These are phyloP conservation scores for Uropetala carovei DNA, from an alignment of 2,888 invertebrate genomes.

Conservation along the genomic window DNA sequence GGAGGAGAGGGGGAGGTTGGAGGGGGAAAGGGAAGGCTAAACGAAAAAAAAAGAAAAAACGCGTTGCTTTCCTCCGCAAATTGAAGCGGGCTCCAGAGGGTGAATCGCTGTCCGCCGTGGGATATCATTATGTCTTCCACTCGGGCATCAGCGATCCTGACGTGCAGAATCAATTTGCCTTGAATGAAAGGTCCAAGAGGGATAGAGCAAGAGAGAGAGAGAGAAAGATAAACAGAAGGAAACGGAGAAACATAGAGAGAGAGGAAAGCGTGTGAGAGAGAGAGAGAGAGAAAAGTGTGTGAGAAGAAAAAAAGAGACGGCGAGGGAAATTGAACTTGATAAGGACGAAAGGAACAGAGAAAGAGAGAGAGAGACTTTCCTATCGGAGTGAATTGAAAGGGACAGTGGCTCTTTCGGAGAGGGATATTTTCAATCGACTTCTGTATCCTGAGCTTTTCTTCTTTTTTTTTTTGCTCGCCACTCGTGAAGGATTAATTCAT, in stretches of 20 bases:
- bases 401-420: too few species aligned
- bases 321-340: background rate
- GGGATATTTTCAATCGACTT: too few species aligned
- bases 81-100: background rate
- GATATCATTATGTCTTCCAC: slow-evolving; percentile 35
- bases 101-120: background rate
- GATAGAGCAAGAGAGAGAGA: background rate
- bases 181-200: background rate
- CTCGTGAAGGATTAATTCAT: too few species aligned
- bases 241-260: background rate
- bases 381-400: too few species aligned
- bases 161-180: slow-evolving; percentile 42
- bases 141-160: slow-evolving; percentile 22
- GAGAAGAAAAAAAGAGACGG: background rate
- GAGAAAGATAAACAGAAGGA: background rate
- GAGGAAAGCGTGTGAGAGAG: background rate
- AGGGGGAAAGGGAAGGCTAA: background rate
- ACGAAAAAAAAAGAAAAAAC: background rate
- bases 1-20: too few species aligned
- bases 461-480: too few species aligned
- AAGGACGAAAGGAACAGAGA: background rate
- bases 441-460: too few species aligned
- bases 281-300: background rate
- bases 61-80: background rate
- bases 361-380: too few species aligned